Evolutionary conservation across 2,113 vertebrate species (phyloP), one percentile per base, ranked within the genome.

Genomic region (Phalacrocorax carbo): DNA sequence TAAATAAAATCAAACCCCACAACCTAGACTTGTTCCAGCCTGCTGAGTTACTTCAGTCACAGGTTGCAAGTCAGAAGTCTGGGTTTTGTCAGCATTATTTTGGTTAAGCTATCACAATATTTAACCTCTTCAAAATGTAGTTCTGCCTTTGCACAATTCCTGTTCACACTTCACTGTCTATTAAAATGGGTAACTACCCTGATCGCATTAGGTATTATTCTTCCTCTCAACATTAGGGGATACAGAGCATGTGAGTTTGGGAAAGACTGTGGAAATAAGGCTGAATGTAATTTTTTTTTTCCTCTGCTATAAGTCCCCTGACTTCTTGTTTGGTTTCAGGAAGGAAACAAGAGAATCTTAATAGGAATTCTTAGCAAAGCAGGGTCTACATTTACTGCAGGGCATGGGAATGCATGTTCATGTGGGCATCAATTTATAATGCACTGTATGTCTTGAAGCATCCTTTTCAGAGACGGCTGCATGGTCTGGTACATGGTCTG

Each of bases 341-440:
- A 46, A 87, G 58, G 57, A 72, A 93, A 70, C 16, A 36, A 77
- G 64, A 32, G 38, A 80, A 21, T 65, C 68, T 75, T 93, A 80
- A 52, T 92, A 91, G 58, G 77, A 93, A 91, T 92, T 81, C 27
- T 87, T 84, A 95, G 85, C 52, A 76, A 90, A 89, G 49, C 58
- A 84, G 36, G 10, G 57, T 81, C 91, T 84, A 83, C 57, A 49
- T 68, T 89, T 88, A 58, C 54, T 48, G 90, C 49, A 73, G 62
- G 17, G 49, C 76, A 58, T 55, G 51, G 75, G 82, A 88, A 86
- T 38, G 58, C 61, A 21, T 62, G 88, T 72, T 82, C 65, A 15
- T 2, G 6, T 19, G 70, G 77, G 30, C 78, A 95, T 95, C 88
- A 93, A 89, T 95, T 94, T 94, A 82, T 85, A 87, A 96, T 54